Percentiles rank a stretch among this genome's conserved stretches.
Evolutionary conservation across 2,113 vertebrate species (phyloP).

Genomic region (Notarius quadriscutis): DNA sequence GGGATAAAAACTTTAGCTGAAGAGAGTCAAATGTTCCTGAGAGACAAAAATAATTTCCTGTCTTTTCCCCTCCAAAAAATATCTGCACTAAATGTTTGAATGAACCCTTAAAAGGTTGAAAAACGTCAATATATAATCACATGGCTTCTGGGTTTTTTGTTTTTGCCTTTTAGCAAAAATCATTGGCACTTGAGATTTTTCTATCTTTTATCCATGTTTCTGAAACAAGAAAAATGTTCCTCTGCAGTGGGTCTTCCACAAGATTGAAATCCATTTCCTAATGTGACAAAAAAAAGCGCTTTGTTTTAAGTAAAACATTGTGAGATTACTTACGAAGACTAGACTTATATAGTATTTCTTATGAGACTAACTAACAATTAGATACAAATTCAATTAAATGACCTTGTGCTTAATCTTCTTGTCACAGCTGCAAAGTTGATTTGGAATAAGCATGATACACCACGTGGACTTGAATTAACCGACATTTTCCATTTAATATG

Average conservation of each 20-base stretch:
- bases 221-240: neutral
- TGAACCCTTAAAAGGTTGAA: neutral
- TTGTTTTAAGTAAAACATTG: neutral
- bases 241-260: neutral
- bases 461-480: neutral
- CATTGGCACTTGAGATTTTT: neutral
- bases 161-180: neutral
- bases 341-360: neutral
- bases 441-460: constrained; percentile 4
- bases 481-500: constrained; percentile 1
- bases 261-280: neutral
- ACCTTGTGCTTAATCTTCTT: neutral
- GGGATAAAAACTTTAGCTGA: neutral
- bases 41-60: constrained; percentile 20
- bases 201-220: neutral
- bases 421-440: neutral
- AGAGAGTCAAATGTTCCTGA: constrained; percentile 11
- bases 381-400: constrained; percentile 9
- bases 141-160: neutral
- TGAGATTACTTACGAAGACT: neutral
- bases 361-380: neutral
- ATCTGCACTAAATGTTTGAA: neutral
- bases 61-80: neutral
- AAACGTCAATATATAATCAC: neutral
- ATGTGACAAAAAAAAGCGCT: neutral